Conservation (phyloP, 2,113 vertebrate species). For the Leucosticte australis region DNA sequence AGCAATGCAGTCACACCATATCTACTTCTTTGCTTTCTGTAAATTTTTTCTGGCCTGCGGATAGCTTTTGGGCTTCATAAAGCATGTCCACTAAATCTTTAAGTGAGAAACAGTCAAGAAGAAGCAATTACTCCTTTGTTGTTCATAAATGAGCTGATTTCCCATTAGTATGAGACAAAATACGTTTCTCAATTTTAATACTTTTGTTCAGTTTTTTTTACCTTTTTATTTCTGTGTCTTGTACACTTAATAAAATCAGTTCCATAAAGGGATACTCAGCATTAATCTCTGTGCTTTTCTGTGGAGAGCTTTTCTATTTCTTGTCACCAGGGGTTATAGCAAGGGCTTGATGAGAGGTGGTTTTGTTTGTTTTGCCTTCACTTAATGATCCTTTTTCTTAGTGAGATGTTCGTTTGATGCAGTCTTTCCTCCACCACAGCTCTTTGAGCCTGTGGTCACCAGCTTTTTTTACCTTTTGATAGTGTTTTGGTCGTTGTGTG, state of each 20-base stretch:
- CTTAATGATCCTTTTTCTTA: not conserved
- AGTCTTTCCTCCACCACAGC: not conserved
- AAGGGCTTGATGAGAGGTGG: not conserved
- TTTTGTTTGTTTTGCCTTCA: not conserved
- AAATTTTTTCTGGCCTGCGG: not conserved
- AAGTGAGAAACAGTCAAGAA: not conserved
- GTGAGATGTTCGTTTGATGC: not conserved
- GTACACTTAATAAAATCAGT: not conserved
- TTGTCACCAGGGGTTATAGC: not conserved
- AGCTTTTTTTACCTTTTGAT: not conserved
- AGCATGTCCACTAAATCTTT: not conserved
- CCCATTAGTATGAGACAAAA: not conserved
- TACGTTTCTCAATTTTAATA: not conserved
- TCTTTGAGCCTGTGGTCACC: not conserved
- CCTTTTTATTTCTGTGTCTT: not conserved
- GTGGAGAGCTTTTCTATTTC: not conserved
- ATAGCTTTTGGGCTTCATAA: not conserved
- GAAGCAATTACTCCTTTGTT: not conserved
- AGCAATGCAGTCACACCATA: not conserved
- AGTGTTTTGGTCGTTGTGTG: not conserved
- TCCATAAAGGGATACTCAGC: not conserved
- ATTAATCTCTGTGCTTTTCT: not conserved
- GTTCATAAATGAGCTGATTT: not conserved
- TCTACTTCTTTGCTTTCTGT: not conserved
- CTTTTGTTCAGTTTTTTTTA: accelerated